phyloP scores from a whole-genome alignment of 2,113 vertebrate species.

The Cisticola juncidis region DNA sequence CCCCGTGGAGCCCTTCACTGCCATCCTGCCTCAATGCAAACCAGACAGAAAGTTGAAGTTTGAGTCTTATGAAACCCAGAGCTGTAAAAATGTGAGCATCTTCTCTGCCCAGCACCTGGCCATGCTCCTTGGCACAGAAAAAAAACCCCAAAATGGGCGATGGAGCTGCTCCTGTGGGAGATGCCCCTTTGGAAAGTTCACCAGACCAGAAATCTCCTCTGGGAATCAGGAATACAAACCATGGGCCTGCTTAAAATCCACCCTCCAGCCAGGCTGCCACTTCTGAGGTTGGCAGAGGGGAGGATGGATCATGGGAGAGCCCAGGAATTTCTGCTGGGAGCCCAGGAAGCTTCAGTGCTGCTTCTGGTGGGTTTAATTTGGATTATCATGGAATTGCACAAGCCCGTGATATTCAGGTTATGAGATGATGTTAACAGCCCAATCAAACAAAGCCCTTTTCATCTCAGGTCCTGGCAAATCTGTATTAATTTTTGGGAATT shows the following conservation, averaged over 20 bases:
- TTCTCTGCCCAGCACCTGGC: neutral
- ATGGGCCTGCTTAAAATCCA: neutral
- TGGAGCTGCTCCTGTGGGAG: neutral
- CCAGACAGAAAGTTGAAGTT: neutral
- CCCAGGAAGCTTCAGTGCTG: neutral
- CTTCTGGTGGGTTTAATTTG: neutral
- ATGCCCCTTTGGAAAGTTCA: neutral
- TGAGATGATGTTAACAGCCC: fast-evolving
- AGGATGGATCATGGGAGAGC: fast-evolving
- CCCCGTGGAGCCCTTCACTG: neutral
- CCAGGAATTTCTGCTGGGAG: neutral
- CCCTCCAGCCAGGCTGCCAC: neutral
- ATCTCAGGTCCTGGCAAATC: neutral
- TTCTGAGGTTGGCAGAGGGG: neutral
- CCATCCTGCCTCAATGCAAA: neutral
- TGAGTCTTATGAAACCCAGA: neutral
- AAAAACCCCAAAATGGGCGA: fast-evolving
- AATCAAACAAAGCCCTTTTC: neutral
- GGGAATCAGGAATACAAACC: neutral
- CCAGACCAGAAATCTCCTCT: neutral
- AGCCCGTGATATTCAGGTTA: neutral
- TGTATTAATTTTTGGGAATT: neutral
- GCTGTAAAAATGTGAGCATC: neutral
- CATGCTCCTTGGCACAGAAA: neutral
- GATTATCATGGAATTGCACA: neutral